phyloP scores from a whole-genome alignment of 1,140 invertebrate species.

The Drosophila sp. region DNA sequence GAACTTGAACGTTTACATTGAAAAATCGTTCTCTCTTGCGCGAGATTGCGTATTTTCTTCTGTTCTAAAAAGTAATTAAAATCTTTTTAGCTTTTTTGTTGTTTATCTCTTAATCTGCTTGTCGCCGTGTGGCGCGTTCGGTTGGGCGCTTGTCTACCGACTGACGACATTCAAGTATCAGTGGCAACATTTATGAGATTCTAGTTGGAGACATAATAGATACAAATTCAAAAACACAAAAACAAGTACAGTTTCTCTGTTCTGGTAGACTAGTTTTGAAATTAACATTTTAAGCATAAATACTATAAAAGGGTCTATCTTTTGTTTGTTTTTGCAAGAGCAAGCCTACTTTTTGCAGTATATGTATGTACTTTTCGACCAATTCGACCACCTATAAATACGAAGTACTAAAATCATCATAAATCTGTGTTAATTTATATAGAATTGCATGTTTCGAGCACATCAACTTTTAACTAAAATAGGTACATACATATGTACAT shows the following conservation, averaged over 20 bases:
- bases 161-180: slow-evolving; percentile 57
- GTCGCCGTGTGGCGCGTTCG: slow-evolving; percentile 56
- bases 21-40: slow-evolving; percentile 34
- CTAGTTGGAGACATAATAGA: slow-evolving; percentile 49
- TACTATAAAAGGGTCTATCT: slow-evolving; percentile 22
- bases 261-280: not conserved
- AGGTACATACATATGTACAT: too few relatives aligned
- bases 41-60: slow-evolving; percentile 30
- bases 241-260: slow-evolving; percentile 51
- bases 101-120: slow-evolving; percentile 37
- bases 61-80: slow-evolving; percentile 41
- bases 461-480: not conserved
- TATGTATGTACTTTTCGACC: not conserved
- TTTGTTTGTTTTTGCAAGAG: not conserved
- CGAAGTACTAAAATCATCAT: not conserved
- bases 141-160: slow-evolving; percentile 65
- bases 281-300: not conserved
- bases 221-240: slow-evolving; percentile 29
- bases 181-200: slow-evolving; percentile 75
- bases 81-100: slow-evolving; percentile 31
- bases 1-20: slow-evolving; percentile 64
- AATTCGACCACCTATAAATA: not conserved
- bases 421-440: not conserved
- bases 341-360: not conserved
- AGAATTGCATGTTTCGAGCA: not conserved